Base-by-base conservation (phyloP, 2,888 invertebrate species). In the Microplitis manilae region DNA sequence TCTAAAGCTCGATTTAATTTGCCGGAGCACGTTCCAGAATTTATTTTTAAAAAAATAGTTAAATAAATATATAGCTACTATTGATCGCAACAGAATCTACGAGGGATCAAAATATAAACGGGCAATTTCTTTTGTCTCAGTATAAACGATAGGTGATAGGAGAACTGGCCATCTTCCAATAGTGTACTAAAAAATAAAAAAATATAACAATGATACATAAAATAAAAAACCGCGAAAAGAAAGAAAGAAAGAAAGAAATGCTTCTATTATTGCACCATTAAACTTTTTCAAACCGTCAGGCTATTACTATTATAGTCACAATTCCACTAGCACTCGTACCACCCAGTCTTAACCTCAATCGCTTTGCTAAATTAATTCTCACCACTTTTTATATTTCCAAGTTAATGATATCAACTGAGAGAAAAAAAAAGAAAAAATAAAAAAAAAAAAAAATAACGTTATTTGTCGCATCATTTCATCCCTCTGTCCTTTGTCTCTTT, bases 341-440 rank as follows among this genome's bases (percentile, higher is more conserved):
- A 20, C 20, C 62, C 8, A 30, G 30, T 67, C 62, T 59, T 62
- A 64, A 68, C 71, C 75, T 76, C 82, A 84, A 86, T 86, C 84
- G 82, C 83, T 83, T 85, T 83, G 83, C 84, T 82, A 83, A 86
- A 86, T 86, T 85, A 86, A 86, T 85, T 86, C 83, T 81, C 81
- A 77, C 84, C 82, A 79, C 82, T 80, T 73, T 83, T 80, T 81
- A 81, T 84, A 41, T 64, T 83, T 80, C 83, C 82, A 82, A 84
- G 83, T 85, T 86, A 85, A 86, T 83, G 84, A 85, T 82, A 80
- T 80, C 75, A 38, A 68, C 76, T 81, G 80, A 84, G 84, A 83
- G 81, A 83, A 82, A 76, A 64, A 20, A 65, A 41, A 59, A 39
- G 20, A 20, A 20, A 20, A 17, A 1, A n/a, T n/a, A n/a, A 17